phyloP scores from a whole-genome alignment of 2,888 invertebrate species.

The Rambutsinella grinnellia region DNA sequence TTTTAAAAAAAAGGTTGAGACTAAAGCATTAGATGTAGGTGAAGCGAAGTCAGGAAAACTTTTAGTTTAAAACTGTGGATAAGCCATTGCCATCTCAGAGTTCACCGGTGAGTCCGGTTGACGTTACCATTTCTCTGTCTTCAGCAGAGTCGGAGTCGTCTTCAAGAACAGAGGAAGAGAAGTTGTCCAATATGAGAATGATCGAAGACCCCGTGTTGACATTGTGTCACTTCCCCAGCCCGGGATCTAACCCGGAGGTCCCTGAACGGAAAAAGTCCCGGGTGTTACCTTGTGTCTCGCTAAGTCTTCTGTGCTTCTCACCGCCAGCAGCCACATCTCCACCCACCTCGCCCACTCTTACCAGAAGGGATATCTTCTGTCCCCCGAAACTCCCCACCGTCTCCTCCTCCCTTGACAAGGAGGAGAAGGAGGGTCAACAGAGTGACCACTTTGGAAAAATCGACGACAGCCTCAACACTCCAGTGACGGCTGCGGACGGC shows the following conservation, averaged over 20 bases:
- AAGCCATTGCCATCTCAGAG: conserved; percentile 62
- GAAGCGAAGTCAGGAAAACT: conserved; percentile 20
- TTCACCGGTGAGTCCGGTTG: conserved; percentile 66
- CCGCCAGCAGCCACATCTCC: conserved; percentile 66
- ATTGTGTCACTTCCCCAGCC: conserved; percentile 66
- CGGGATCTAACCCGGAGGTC: conserved; percentile 66
- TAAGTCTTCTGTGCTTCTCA: conserved; percentile 66
- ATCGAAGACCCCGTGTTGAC: conserved; percentile 67
- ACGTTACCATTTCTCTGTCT: conserved; percentile 64
- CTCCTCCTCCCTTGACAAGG: conserved; percentile 54
- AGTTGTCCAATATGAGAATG: conserved; percentile 66
- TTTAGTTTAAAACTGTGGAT: conserved; percentile 64
- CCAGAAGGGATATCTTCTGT: conserved; percentile 45
- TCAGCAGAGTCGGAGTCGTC: conserved; percentile 65
- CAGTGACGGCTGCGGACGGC: conserved; percentile 93
- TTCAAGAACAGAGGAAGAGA: conserved; percentile 62
- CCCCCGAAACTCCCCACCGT: conserved; percentile 46
- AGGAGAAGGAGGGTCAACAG: conserved; percentile 64
- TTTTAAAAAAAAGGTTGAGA: too few species aligned
- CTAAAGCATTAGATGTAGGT: conserved; percentile 42
- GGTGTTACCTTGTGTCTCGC: conserved; percentile 65
- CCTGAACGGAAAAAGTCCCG: conserved; percentile 66
- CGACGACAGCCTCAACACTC: conserved; percentile 92
- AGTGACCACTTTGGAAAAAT: conserved; percentile 72
- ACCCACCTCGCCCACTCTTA: conserved; percentile 60